These are phyloP conservation scores for Pelagia noctiluca DNA, from an alignment of 30 jellyfish, hydroid and myxozoan species.

Conservation along the genomic window DNA sequence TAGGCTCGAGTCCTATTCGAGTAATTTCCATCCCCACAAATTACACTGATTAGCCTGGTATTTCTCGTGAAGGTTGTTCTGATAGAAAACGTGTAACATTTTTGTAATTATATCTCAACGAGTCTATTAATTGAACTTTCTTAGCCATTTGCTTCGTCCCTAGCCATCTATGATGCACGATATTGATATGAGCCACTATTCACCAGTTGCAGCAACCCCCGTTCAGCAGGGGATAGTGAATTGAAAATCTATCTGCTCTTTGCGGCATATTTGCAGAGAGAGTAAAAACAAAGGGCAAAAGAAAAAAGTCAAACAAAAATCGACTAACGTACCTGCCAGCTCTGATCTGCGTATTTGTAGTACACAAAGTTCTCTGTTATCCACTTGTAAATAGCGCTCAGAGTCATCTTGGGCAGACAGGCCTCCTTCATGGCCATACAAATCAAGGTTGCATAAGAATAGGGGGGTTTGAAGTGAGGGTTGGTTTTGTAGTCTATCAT, in stretches of 20 bases:
- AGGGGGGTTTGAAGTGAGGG: conserved; percentile 96
- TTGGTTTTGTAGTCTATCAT: conserved; percentile 87
- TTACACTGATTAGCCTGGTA: too few species aligned
- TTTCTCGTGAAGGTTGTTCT: too few species aligned
- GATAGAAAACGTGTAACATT: too few species aligned
- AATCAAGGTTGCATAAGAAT: conserved; percentile 97
- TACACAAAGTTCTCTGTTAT: conserved; percentile 95
- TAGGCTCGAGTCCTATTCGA: too few species aligned
- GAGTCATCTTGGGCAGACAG: conserved; percentile 86
- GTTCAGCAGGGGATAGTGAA: background rate
- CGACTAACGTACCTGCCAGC: conserved; percentile 98
- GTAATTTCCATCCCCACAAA: too few species aligned
- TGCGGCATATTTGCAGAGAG: conserved; percentile 45
- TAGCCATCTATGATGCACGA: too few species aligned
- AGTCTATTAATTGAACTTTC: too few species aligned
- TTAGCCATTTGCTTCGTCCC: too few species aligned
- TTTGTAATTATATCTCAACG: too few species aligned
- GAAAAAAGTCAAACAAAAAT: conserved; percentile 23
- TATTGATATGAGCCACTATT: too few species aligned
- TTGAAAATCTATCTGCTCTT: background rate
- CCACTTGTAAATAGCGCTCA: conserved; percentile 97
- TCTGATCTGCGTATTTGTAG: conserved; percentile 96
- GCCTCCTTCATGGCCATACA: conserved; percentile 99
- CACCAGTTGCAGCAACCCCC: too few species aligned
- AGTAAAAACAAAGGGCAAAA: conserved; percentile 57